These are phyloP conservation scores for Sorex fumeus DNA, from an alignment of 2,113 vertebrate species.

Conservation along the genomic window DNA sequence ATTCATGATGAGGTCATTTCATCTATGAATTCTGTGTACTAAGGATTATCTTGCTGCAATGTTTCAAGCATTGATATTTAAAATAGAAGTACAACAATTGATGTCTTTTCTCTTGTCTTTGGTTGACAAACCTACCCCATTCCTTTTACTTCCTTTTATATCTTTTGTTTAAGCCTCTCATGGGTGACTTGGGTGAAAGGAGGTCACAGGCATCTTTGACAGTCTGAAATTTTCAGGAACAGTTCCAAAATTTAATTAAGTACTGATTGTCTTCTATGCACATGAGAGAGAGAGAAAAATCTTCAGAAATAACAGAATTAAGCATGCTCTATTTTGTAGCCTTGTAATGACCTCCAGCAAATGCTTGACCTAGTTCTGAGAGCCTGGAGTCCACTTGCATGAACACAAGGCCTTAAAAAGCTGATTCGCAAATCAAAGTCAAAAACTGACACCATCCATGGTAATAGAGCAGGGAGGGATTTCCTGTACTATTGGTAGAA, in stretches of 20 bases:
- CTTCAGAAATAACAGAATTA: constrained; percentile 91
- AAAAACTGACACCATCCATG: constrained; percentile 83
- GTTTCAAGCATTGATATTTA: constrained; percentile 48
- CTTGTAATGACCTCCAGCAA: constrained; percentile 92
- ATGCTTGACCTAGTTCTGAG: constrained; percentile 90
- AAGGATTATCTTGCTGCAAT: constrained; percentile 41
- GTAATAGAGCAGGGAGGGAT: constrained; percentile 76
- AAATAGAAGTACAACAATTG: constrained; percentile 61
- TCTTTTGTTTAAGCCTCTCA: constrained; percentile 74
- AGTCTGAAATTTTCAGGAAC: constrained; percentile 87
- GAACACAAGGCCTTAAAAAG: constrained; percentile 89
- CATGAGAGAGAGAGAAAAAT: constrained; percentile 86
- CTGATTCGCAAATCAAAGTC: constrained; percentile 78
- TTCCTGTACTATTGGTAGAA: constrained; percentile 75
- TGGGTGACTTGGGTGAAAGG: constrained; percentile 77
- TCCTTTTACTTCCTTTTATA: constrained; percentile 33
- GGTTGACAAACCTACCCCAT: constrained; percentile 36
- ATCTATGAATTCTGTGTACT: not conserved
- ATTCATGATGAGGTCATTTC: constrained; percentile 27
- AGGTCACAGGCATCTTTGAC: constrained; percentile 81
- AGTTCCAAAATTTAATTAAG: constrained; percentile 90
- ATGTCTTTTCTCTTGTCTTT: constrained; percentile 41
- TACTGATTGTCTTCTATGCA: constrained; percentile 89
- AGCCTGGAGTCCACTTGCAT: constrained; percentile 89
- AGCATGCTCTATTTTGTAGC: constrained; percentile 93